phyloP scores from a whole-genome alignment of 2,797 vertebrate species.

The Alcedo atthis region DNA sequence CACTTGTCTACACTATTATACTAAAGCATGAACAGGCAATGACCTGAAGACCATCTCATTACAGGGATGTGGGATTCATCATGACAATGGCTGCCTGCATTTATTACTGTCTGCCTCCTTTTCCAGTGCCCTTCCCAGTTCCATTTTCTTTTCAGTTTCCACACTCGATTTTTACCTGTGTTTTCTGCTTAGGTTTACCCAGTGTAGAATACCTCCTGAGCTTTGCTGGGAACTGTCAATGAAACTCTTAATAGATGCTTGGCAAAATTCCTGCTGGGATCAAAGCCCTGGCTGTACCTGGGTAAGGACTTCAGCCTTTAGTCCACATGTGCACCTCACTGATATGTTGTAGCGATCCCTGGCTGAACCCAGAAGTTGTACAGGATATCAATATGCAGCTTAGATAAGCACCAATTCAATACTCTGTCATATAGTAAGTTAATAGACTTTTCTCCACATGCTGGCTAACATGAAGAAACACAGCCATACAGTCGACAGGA shows the following conservation, averaged over 20 bases:
- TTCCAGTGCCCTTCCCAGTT: background rate
- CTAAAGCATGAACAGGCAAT: background rate
- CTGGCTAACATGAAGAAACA: background rate
- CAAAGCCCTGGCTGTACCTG: background rate
- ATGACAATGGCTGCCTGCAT: conserved; percentile 12
- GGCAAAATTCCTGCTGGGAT: background rate
- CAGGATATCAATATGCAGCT: background rate
- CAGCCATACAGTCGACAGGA: background rate
- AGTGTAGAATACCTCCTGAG: background rate
- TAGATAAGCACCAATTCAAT: background rate
- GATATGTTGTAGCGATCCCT: background rate
- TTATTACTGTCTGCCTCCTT: conserved; percentile 1
- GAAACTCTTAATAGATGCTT: background rate
- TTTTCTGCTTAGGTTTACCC: background rate
- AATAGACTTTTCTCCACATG: background rate
- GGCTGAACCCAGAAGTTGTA: background rate
- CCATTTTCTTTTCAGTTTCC: background rate
- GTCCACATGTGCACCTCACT: background rate
- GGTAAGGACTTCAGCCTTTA: background rate
- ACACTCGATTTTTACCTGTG: background rate
- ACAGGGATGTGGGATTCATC: conserved; percentile 23
- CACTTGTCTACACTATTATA: fast-evolving
- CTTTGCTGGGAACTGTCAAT: background rate
- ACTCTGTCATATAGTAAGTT: background rate
- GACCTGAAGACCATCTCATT: background rate